Conservation (phyloP, 2,113 vertebrate species). For the Epinephelus moara region DNA sequence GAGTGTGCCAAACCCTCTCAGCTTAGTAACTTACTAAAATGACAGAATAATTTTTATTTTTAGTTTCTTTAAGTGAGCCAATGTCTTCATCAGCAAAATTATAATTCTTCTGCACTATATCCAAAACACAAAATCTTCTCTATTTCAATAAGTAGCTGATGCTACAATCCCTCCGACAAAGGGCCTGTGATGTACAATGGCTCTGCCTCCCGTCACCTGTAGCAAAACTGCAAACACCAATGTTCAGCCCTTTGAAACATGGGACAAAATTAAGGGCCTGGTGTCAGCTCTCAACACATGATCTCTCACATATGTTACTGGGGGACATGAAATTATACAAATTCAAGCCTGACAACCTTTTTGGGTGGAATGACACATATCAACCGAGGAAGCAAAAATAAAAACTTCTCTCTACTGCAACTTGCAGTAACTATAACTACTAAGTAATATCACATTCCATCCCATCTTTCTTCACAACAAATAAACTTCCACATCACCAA, state of each 20-base stretch:
- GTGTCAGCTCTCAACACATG: neutral
- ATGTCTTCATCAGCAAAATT: neutral
- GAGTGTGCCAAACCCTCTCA: neutral
- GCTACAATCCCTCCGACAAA: neutral
- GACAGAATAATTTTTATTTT: neutral
- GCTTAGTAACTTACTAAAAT: constrained; percentile 1
- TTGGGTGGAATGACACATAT: constrained; percentile 6
- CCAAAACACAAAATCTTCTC: neutral
- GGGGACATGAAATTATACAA: constrained; percentile 2
- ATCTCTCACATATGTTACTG: constrained; percentile 14
- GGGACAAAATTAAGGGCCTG: neutral
- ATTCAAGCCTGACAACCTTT: neutral
- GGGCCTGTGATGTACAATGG: neutral
- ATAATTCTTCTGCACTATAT: neutral
- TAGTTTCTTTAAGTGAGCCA: neutral
- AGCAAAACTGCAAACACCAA: neutral
- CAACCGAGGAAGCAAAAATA: neutral
- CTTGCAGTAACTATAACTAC: constrained; percentile 22
- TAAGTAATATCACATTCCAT: neutral
- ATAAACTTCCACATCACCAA: constrained; percentile 37
- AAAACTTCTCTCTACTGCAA: constrained; percentile 16
- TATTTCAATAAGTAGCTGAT: neutral
- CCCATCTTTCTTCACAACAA: constrained; percentile 16
- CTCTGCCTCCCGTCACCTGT: neutral
- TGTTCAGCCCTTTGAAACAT: neutral